Percentiles rank a stretch among this genome's conserved stretches.
These are phyloP conservation scores for Hypomecis atomaria DNA, from an alignment of 2,888 invertebrate genomes.

Conservation along the genomic window DNA sequence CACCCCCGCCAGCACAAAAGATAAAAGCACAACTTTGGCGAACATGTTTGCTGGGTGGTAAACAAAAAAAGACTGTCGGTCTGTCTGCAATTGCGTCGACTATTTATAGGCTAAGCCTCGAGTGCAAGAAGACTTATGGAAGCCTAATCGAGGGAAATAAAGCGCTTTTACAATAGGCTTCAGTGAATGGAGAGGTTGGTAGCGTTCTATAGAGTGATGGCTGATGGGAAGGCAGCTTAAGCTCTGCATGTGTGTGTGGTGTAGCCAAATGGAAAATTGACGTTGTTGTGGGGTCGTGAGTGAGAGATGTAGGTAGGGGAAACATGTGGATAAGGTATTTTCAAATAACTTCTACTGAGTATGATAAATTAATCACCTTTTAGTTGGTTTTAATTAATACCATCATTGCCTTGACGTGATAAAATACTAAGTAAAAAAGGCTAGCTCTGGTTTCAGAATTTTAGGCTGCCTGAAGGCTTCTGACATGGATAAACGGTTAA, in stretches of 20 bases:
- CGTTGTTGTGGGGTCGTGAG: constrained; percentile 53
- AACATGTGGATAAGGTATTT: constrained; percentile 32
- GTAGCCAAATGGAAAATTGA: constrained; percentile 61
- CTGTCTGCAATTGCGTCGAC: constrained; percentile 54
- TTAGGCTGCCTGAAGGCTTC: no score
- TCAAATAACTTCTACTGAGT: neutral
- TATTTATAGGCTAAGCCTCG: constrained; percentile 73
- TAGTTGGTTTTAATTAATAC: no score
- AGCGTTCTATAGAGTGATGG: constrained; percentile 27
- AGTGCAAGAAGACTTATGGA: constrained; percentile 34
- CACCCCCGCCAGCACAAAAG: constrained; percentile 53
- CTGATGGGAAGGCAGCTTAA: constrained; percentile 32
- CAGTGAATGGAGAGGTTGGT: constrained; percentile 42
- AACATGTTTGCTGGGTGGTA: constrained; percentile 62
- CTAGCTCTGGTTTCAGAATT: no score
- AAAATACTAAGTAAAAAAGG: no score
- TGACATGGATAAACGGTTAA: no score
- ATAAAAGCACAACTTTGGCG: constrained; percentile 61
- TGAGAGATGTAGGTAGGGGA: constrained; percentile 21
- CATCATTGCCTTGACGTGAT: no score
- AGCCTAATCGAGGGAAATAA: constrained; percentile 63
- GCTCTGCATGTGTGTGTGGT: constrained; percentile 51
- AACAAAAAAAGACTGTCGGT: constrained; percentile 83
- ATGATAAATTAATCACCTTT: no score
- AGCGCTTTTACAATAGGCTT: constrained; percentile 37